These are phyloP conservation scores for Euura saliciscinereae DNA, from an alignment of 1,140 invertebrate genomes.

Conservation along the genomic window DNA sequence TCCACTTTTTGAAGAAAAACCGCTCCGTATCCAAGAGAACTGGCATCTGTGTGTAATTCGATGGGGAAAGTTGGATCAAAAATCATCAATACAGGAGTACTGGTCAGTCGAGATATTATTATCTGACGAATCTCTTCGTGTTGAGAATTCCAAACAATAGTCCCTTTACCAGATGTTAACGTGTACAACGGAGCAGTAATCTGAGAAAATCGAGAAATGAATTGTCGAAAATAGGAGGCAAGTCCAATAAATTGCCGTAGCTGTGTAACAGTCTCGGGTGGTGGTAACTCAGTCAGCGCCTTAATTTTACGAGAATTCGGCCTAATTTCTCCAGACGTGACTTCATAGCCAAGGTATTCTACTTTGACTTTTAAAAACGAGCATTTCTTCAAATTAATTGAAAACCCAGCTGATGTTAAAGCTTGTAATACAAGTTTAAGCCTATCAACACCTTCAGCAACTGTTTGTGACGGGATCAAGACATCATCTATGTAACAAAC, in stretches of 20 bases:
- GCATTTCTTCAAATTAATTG: constrained; percentile 37
- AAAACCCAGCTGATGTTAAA: constrained; percentile 22
- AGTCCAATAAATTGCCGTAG: constrained; percentile 37
- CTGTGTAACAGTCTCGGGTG: constrained; percentile 35
- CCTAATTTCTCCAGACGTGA: constrained; percentile 29
- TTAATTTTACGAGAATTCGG: constrained; percentile 27
- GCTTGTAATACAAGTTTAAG: constrained; percentile 28
- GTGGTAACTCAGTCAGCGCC: constrained; percentile 25
- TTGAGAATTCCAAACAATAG: constrained; percentile 14
- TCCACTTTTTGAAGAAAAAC: constrained; percentile 32
- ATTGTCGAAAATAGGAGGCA: constrained; percentile 40
- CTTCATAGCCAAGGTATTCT: constrained; percentile 39
- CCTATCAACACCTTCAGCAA: constrained; percentile 31
- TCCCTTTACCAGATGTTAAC: constrained; percentile 13
- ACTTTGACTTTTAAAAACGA: constrained; percentile 36
- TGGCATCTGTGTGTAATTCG: constrained; percentile 39
- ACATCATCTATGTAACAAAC: constrained; percentile 29
- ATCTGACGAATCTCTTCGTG: constrained; percentile 10
- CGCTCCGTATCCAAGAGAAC: constrained; percentile 27
- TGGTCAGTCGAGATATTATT: constrained; percentile 24
- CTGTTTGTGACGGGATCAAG: constrained; percentile 19
- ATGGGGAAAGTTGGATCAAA: constrained; percentile 38
- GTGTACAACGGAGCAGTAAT: constrained; percentile 22
- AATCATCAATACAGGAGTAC: constrained; percentile 42
- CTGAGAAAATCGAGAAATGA: constrained; percentile 30